Conservation (phyloP, 2,888 invertebrate genomes). For the Cosmopolites sordidus region DNA sequence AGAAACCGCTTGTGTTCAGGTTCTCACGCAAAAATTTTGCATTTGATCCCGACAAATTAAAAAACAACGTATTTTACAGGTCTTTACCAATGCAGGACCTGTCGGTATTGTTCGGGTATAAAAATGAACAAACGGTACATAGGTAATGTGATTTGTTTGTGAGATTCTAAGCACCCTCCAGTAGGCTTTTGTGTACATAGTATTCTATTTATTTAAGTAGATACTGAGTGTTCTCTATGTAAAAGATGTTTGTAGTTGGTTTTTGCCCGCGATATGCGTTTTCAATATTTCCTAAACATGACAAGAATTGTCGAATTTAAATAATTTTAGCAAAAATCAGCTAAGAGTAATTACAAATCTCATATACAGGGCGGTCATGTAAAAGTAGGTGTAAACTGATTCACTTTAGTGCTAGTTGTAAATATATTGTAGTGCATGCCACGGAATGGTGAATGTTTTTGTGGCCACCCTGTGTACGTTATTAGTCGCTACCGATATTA, state of each 20-base stretch:
- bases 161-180: conserved; percentile 17
- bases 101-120: conserved; percentile 40
- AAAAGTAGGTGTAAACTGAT: neutral
- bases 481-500: conserved; percentile 7
- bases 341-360: neutral
- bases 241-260: neutral
- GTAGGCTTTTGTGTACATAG: conserved; percentile 27
- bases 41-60: conserved; percentile 33
- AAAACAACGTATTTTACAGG: conserved; percentile 37
- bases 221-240: conserved; percentile 15
- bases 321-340: conserved; percentile 3
- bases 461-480: conserved; percentile 18
- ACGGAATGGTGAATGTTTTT: conserved; percentile 5
- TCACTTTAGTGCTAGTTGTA: conserved; percentile 5
- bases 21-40: conserved; percentile 38
- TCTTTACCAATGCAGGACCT: conserved; percentile 40
- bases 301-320: neutral
- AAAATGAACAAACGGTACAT: conserved; percentile 31
- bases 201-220: conserved; percentile 20
- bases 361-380: conserved; percentile 19
- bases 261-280: neutral
- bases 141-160: conserved; percentile 28
- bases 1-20: conserved; percentile 41
- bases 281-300: neutral
- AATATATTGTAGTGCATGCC: conserved; percentile 17